phyloP scores from a whole-genome alignment of 2,113 vertebrate species.

The Seriola rivoliana region DNA sequence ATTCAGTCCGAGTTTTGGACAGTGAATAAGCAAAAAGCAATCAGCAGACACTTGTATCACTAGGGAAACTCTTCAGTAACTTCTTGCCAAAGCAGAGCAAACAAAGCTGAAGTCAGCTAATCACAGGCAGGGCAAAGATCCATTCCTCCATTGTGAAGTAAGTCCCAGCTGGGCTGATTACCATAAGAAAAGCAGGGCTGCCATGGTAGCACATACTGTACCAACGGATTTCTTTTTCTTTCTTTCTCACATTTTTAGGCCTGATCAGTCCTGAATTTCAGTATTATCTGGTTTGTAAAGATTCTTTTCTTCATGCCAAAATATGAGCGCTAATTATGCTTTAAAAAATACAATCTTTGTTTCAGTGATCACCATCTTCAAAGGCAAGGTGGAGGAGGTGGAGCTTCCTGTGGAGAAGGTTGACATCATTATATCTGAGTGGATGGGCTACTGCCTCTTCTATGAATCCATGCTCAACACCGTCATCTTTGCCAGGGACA shows the following conservation, averaged over 20 bases:
- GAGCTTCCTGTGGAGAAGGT: slow-evolving; percentile 96
- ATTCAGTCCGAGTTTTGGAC: not conserved
- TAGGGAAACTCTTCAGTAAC: slow-evolving; percentile 42
- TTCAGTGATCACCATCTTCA: slow-evolving; percentile 98
- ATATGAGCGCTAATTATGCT: not conserved
- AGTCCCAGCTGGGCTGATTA: slow-evolving; percentile 37
- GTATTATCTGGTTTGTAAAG: not conserved
- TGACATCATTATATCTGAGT: slow-evolving; percentile 98
- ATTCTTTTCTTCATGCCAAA: not conserved
- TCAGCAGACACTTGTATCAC: slow-evolving; percentile 28
- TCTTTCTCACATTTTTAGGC: not conserved
- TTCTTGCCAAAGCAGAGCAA: slow-evolving; percentile 31
- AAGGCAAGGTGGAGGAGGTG: slow-evolving; percentile 97
- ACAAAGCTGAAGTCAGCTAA: slow-evolving; percentile 49
- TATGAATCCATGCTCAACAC: slow-evolving; percentile 99
- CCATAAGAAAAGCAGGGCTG: slow-evolving; percentile 32
- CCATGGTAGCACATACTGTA: slow-evolving; percentile 15
- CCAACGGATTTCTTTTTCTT: slow-evolving; percentile 2
- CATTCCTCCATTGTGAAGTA: not conserved
- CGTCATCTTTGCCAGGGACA: slow-evolving; percentile 98
- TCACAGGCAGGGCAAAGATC: slow-evolving; percentile 25
- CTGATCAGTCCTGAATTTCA: not conserved
- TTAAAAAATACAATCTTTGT: slow-evolving; percentile 44
- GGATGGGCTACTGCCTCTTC: slow-evolving; percentile 99
- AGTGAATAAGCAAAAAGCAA: slow-evolving; percentile 24